phyloP scores from a whole-genome alignment of 2,888 invertebrate genomes.

The Eugnorisma glareosa region DNA sequence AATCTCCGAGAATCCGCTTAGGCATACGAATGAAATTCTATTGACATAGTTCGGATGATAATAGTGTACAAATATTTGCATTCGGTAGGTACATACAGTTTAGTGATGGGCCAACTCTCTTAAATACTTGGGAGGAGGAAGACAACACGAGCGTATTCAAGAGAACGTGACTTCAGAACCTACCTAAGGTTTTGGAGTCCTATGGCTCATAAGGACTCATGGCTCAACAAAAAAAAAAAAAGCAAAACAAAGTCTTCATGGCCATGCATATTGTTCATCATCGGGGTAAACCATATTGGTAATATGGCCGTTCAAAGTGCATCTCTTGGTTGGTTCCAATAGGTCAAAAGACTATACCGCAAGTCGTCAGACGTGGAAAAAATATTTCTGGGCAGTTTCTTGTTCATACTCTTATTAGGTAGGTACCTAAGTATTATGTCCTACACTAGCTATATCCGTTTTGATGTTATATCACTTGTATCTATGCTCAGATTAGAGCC shows the following conservation, averaged over 20 bases:
- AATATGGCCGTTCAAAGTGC: slow-evolving; percentile 1
- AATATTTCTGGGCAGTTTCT: neutral
- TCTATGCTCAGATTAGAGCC: slow-evolving; percentile 34
- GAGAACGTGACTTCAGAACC: too few species aligned
- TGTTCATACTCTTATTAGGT: too few species aligned
- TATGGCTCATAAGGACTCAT: neutral
- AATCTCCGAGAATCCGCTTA: slow-evolving; percentile 84
- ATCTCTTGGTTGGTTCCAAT: neutral
- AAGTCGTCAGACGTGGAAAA: slow-evolving; percentile 1
- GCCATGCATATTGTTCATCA: neutral
- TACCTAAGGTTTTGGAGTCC: neutral
- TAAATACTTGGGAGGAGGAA: neutral
- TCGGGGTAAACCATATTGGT: slow-evolving; percentile 11
- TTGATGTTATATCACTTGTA: slow-evolving; percentile 13
- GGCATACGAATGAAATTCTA: slow-evolving; percentile 72
- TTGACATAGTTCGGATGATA: slow-evolving; percentile 69
- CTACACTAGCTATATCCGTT: slow-evolving; percentile 38
- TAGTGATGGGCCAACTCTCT: slow-evolving; percentile 1
- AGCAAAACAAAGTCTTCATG: neutral
- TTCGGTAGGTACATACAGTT: slow-evolving; percentile 50
- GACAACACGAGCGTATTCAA: neutral
- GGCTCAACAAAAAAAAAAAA: neutral
- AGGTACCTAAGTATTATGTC: too few species aligned
- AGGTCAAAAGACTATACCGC: neutral
- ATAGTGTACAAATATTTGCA: slow-evolving; percentile 70